A percentile compares a stretch with the other conserved stretches of the same genome.
Conservation (phyloP, 2,113 vertebrate genomes). For the Triplophysa siluroides region DNA sequence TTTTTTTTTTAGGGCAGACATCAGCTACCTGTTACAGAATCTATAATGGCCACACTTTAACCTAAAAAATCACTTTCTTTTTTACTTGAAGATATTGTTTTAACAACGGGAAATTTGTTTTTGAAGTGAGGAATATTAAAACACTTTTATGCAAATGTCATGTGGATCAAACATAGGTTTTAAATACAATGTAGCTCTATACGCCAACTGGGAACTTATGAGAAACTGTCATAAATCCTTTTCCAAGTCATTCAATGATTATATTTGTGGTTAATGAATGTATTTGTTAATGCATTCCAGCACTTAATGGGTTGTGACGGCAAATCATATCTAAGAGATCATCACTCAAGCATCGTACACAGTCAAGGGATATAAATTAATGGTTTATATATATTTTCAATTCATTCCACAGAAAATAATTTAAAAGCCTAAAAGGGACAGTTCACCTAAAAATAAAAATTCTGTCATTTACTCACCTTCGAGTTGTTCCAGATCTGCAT, state of each 20-base stretch:
- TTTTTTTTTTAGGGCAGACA: background rate
- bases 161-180: background rate
- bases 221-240: background rate
- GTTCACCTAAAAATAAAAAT: no score
- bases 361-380: background rate
- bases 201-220: background rate
- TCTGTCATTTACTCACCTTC: no score
- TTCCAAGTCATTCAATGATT: background rate
- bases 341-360: background rate
- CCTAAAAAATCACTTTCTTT: no score
- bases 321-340: background rate
- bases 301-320: background rate
- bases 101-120: background rate
- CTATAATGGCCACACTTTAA: background rate
- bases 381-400: background rate
- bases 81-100: no score
- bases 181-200: background rate
- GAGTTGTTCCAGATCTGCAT: no score
- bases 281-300: background rate
- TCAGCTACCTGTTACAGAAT: background rate
- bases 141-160: background rate
- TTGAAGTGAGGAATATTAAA: background rate
- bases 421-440: background rate
- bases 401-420: background rate
- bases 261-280: slow-evolving; percentile 12